phyloP scores from a whole-genome alignment of 2,888 invertebrate genomes.

The Hydrotaea cyrtoneurina region DNA sequence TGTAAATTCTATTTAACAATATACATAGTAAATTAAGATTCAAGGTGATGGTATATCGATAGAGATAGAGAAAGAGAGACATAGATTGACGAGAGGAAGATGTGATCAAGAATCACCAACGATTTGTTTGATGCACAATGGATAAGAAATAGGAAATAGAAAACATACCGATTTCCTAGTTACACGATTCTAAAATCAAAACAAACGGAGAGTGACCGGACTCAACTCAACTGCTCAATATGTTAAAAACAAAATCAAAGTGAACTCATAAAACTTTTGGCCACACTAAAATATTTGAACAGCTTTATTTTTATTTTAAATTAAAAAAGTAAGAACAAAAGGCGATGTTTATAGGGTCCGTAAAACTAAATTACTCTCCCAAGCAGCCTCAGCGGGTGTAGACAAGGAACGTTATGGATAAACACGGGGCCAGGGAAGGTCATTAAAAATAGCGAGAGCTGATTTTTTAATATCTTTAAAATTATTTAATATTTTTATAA shows the following conservation, averaged over 20 bases:
- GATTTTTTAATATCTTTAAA: slow-evolving; percentile 36
- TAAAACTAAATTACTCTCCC: slow-evolving; percentile 41
- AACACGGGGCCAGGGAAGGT: neutral
- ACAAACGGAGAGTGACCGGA: neutral
- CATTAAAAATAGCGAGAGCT: neutral
- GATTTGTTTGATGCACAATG: slow-evolving; percentile 5
- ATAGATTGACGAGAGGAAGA: neutral
- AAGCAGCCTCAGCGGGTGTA: slow-evolving; percentile 46
- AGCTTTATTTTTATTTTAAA: neutral
- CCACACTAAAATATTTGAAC: neutral
- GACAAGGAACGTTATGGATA: neutral
- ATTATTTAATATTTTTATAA: slow-evolving; percentile 50
- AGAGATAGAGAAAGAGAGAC: no score
- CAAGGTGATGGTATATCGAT: no score
- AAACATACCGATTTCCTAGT: neutral
- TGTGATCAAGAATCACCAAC: neutral
- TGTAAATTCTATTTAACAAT: slow-evolving; percentile 23
- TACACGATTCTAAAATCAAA: neutral
- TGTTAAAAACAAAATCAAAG: neutral
- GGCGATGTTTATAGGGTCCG: neutral
- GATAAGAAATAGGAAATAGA: neutral
- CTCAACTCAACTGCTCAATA: neutral
- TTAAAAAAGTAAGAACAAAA: slow-evolving; percentile 24
- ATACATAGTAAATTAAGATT: neutral
- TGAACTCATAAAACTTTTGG: neutral